These are phyloP conservation scores for Cecropterus lyciades DNA, from an alignment of 1,140 invertebrate genomes.

Conservation along the genomic window DNA sequence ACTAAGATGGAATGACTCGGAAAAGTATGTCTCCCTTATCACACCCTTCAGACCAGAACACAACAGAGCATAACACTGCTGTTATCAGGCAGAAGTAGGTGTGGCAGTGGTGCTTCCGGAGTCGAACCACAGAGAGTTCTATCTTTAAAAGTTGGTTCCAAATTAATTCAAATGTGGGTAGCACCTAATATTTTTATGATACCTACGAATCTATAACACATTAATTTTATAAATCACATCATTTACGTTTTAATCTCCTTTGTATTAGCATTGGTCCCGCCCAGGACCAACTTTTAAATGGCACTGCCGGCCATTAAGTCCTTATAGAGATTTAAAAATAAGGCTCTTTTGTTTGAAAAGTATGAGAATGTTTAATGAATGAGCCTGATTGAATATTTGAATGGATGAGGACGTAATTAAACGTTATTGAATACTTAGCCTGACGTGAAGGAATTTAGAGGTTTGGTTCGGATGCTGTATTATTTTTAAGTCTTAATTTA, in stretches of 20 bases:
- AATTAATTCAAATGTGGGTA: too few relatives aligned
- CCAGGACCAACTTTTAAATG: slow-evolving; percentile 60
- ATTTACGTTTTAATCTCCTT: slow-evolving; percentile 37
- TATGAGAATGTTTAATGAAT: slow-evolving; percentile 68
- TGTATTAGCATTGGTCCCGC: slow-evolving; percentile 63
- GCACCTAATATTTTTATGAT: too few relatives aligned
- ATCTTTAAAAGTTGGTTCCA: too few relatives aligned
- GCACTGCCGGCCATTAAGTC: slow-evolving; percentile 53
- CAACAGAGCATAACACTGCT: too few relatives aligned
- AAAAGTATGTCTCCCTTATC: too few relatives aligned
- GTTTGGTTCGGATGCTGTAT: slow-evolving; percentile 21
- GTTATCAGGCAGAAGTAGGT: too few relatives aligned
- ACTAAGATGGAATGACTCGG: too few relatives aligned
- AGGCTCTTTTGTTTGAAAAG: slow-evolving; percentile 72
- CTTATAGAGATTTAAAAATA: slow-evolving; percentile 56
- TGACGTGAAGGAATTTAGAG: slow-evolving; percentile 33
- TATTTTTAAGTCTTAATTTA: background rate
- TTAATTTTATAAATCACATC: too few relatives aligned
- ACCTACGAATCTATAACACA: too few relatives aligned
- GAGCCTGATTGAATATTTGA: slow-evolving; percentile 59
- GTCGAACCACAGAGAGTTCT: too few relatives aligned
- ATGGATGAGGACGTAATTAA: slow-evolving; percentile 72
- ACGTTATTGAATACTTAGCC: slow-evolving; percentile 51
- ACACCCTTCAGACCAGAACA: too few relatives aligned
- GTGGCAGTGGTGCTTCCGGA: too few relatives aligned